A percentile compares a stretch with the other conserved stretches of the same genome.
These are phyloP conservation scores for Anodontia alba DNA, from an alignment of 2,888 invertebrate genomes.

Conservation along the genomic window DNA sequence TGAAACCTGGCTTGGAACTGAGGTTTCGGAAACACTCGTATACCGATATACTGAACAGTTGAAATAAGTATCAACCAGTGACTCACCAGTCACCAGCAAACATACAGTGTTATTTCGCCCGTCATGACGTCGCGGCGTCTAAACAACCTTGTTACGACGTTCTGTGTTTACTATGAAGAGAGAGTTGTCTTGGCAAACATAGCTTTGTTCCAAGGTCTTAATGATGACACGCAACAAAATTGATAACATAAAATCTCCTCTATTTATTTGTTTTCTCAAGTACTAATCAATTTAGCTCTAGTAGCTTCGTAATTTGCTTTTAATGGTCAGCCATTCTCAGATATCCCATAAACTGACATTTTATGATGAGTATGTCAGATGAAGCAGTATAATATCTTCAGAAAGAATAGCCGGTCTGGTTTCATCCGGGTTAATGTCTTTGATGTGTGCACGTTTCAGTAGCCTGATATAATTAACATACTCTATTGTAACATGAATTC, in stretches of 20 bases:
- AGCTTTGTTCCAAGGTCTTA: no score
- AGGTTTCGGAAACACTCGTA: no score
- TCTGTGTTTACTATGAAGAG: no score
- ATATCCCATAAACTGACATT: not conserved
- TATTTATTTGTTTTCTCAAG: not conserved
- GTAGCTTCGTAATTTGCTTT: not conserved
- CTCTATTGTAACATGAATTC: not conserved
- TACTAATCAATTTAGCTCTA: not conserved
- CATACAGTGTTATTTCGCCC: no score
- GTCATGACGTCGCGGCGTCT: no score
- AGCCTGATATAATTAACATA: not conserved
- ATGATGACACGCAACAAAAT: no score
- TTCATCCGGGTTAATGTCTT: not conserved
- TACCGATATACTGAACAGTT: no score
- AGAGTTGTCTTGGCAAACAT: no score
- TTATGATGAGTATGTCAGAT: not conserved
- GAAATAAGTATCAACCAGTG: no score
- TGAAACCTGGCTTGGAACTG: no score
- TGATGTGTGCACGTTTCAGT: not conserved
- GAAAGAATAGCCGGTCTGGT: not conserved
- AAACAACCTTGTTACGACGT: no score
- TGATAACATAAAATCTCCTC: not conserved
- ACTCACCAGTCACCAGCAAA: no score
- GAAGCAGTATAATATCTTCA: not conserved
- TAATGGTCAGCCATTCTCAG: not conserved